Conservation (phyloP, 2,888 invertebrate species). For the Sesia bembeciformis region DNA sequence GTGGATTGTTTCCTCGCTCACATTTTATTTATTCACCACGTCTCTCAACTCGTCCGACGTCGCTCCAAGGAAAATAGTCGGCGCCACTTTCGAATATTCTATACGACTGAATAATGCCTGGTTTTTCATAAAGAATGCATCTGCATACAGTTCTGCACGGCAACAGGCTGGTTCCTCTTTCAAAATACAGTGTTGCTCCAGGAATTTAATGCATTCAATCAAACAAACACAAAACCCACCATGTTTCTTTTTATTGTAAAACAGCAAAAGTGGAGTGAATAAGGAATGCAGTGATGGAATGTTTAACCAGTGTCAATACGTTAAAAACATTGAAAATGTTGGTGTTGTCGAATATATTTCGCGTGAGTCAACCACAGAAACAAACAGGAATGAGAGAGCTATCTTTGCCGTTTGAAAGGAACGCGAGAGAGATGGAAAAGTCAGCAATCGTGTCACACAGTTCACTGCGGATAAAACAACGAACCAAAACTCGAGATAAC, state of each 20-base stretch:
- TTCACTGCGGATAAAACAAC: conserved; percentile 49
- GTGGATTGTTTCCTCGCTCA: conserved; percentile 29
- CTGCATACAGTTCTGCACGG: conserved; percentile 35
- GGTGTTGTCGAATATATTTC: conserved; percentile 65
- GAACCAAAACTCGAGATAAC: conserved; percentile 51
- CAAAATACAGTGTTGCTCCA: neutral
- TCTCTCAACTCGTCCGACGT: conserved; percentile 25
- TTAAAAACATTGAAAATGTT: conserved; percentile 69
- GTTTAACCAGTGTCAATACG: conserved; percentile 55
- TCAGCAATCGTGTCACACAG: conserved; percentile 36
- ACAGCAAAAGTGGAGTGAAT: conserved; percentile 43
- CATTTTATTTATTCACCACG: conserved; percentile 50
- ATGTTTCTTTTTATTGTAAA: conserved; percentile 25
- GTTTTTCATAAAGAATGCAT: conserved; percentile 52
- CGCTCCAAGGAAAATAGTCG: conserved; percentile 36
- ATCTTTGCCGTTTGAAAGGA: conserved; percentile 19
- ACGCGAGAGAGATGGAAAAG: conserved; percentile 20
- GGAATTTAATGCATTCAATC: neutral
- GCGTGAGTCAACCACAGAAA: conserved; percentile 51
- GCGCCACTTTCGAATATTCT: conserved; percentile 44
- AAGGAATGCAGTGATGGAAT: conserved; percentile 73
- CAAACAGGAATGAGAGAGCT: conserved; percentile 38
- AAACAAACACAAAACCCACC: conserved; percentile 48
- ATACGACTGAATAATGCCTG: conserved; percentile 49
- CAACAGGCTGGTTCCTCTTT: conserved; percentile 29